phyloP scores from a whole-genome alignment of 2,888 invertebrate species.

The Schizotus pectinicornis region DNA sequence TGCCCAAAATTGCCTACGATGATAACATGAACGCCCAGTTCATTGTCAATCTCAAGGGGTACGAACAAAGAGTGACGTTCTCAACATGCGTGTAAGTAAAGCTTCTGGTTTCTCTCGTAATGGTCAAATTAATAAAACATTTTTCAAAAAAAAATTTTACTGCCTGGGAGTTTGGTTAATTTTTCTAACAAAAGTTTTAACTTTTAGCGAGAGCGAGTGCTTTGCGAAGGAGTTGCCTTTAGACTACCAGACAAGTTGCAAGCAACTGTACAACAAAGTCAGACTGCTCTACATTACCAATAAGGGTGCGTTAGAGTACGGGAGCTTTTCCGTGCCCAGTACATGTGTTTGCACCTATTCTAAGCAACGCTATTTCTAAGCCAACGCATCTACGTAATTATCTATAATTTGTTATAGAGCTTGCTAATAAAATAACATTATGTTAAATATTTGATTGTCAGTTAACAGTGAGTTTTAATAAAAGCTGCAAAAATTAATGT shows the following conservation, averaged over 20 bases:
- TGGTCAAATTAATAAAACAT: too few species aligned
- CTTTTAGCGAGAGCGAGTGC: slow-evolving; percentile 13
- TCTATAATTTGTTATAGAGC: not conserved
- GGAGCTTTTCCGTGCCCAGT: slow-evolving; percentile 33
- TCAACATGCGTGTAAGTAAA: slow-evolving; percentile 37
- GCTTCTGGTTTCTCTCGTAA: too few species aligned
- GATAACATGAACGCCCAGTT: slow-evolving; percentile 23
- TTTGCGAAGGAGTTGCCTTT: slow-evolving; percentile 27
- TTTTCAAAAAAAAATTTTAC: too few species aligned
- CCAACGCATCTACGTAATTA: not conserved
- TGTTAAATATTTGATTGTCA: not conserved
- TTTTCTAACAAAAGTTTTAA: too few species aligned
- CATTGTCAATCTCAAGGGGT: slow-evolving; percentile 31
- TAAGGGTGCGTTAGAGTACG: slow-evolving; percentile 31
- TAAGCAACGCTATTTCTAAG: not conserved
- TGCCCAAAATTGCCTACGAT: slow-evolving; percentile 30
- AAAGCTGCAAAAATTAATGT: too few species aligned
- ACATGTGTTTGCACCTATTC: slow-evolving; percentile 36
- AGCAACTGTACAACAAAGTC: slow-evolving; percentile 33
- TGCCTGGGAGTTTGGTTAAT: too few species aligned
- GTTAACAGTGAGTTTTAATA: too few species aligned
- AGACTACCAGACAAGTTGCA: slow-evolving; percentile 34
- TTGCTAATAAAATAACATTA: not conserved
- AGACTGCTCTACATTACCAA: slow-evolving; percentile 33
- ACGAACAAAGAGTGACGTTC: slow-evolving; percentile 31